phyloP scores from a whole-genome alignment of 2,888 invertebrate genomes.

The Exocentrus adspersus region DNA sequence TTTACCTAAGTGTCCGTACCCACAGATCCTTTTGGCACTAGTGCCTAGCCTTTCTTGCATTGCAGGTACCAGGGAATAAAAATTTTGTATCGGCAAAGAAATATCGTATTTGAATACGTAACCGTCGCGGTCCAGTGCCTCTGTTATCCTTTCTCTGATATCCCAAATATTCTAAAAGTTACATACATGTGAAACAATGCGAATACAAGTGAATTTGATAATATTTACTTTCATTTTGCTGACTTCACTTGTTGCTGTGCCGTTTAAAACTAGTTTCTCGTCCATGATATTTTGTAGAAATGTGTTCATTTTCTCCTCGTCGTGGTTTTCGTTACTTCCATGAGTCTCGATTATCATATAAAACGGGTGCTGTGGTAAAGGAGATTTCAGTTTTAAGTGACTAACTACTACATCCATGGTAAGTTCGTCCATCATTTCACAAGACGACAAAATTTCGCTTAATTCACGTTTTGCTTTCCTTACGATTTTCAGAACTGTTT shows the following conservation, averaged over 20 bases:
- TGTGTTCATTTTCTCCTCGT: constrained; percentile 83
- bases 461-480: constrained; percentile 77
- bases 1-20: constrained; percentile 94
- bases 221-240: constrained; percentile 77
- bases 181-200: no score
- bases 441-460: constrained; percentile 93
- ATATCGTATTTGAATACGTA: constrained; percentile 97
- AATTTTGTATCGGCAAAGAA: constrained; percentile 83
- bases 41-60: constrained; percentile 74
- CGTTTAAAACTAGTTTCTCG: constrained; percentile 79
- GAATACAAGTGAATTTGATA: not conserved
- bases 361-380: constrained; percentile 76
- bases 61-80: constrained; percentile 84
- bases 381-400: constrained; percentile 71
- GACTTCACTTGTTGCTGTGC: constrained; percentile 86
- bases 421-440: constrained; percentile 89
- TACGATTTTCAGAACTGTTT: constrained; percentile 80
- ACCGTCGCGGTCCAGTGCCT: constrained; percentile 79
- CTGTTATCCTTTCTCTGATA: constrained; percentile 85
- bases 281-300: constrained; percentile 83
- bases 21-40: constrained; percentile 74
- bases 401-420: constrained; percentile 75
- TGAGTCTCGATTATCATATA: constrained; percentile 89
- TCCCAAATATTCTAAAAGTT: constrained; percentile 80
- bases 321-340: constrained; percentile 86